These are phyloP conservation scores for Catharus ustulatus DNA, from an alignment of 2,797 vertebrate genomes.

Conservation along the genomic window DNA sequence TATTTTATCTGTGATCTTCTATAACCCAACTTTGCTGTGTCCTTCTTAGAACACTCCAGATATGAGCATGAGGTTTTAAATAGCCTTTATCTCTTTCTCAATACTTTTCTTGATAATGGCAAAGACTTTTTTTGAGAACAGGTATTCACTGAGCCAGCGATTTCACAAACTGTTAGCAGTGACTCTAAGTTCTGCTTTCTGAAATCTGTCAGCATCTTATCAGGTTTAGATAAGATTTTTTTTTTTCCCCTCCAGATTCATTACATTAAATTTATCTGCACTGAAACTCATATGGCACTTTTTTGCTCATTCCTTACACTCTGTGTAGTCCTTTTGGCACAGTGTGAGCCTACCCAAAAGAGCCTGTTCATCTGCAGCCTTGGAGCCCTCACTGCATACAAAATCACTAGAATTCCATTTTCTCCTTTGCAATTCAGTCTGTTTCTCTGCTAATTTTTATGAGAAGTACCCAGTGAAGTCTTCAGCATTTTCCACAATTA, in stretches of 20 bases:
- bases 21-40: background rate
- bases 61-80: background rate
- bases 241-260: background rate
- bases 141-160: background rate
- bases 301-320: background rate
- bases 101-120: background rate
- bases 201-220: conserved; percentile 24
- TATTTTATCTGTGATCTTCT: background rate
- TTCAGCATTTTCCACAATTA: background rate
- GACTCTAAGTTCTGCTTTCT: background rate
- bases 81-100: background rate
- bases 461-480: background rate
- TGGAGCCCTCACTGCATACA: background rate
- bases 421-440: background rate
- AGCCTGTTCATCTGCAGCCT: conserved; percentile 30
- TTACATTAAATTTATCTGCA: conserved; percentile 9
- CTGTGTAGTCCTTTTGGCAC: background rate
- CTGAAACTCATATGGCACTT: background rate
- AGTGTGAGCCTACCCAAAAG: background rate
- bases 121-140: background rate
- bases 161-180: background rate
- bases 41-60: background rate
- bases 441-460: background rate
- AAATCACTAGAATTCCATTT: background rate
- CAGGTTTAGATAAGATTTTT: background rate